Evolutionary conservation across 1,140 invertebrate species (phyloP).

Genomic region (Drosophila chauvacae): DNA sequence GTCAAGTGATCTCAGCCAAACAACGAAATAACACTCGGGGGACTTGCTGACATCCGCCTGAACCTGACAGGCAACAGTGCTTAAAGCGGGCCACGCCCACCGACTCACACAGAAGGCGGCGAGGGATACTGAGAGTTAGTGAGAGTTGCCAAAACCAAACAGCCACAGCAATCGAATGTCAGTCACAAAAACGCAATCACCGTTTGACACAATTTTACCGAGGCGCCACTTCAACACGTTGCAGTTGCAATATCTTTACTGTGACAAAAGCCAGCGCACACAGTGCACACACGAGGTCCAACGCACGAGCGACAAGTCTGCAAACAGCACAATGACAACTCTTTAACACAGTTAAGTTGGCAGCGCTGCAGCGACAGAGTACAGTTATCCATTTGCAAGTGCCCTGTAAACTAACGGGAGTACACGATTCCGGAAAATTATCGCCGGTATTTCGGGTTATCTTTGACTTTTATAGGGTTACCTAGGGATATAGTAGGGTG

Average conservation of each 20-base stretch:
- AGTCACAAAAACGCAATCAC: constrained; percentile 82
- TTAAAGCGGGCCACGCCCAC: constrained; percentile 39
- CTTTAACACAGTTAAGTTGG: constrained; percentile 78
- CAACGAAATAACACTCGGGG: constrained; percentile 4
- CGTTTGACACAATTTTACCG: constrained; percentile 80
- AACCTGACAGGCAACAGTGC: constrained; percentile 40
- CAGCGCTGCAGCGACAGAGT: constrained; percentile 42
- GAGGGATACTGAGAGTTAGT: constrained; percentile 10
- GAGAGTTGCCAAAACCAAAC: constrained; percentile 55
- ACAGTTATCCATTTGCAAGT: constrained; percentile 40
- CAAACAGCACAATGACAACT: constrained; percentile 81
- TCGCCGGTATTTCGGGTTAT: neutral
- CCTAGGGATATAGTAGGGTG: neutral
- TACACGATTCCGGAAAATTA: neutral
- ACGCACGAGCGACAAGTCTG: constrained; percentile 73
- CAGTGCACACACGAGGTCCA: constrained; percentile 21
- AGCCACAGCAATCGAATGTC: constrained; percentile 77
- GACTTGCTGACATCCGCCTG: neutral
- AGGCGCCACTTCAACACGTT: constrained; percentile 82
- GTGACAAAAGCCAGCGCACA: constrained; percentile 39
- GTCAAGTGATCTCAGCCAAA: constrained; percentile 10
- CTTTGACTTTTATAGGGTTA: neutral
- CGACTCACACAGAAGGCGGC: neutral
- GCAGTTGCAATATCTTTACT: constrained; percentile 78
- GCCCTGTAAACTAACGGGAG: constrained; percentile 13